Base-by-base conservation (phyloP, 1,140 invertebrate genomes). In the Atta cephalotes region DNA sequence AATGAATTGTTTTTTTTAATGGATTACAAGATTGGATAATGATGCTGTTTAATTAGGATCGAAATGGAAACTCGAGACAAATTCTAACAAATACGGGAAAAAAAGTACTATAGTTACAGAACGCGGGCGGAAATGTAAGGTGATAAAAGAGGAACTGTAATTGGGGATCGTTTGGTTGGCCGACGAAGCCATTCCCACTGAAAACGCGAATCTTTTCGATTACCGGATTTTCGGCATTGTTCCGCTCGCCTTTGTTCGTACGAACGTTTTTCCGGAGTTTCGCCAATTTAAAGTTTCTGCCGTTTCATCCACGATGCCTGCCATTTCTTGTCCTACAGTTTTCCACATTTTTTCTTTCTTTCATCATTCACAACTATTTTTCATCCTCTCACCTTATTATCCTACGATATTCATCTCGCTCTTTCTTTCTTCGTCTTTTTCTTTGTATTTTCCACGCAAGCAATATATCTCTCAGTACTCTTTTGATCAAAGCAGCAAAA, bases 241-340 rank as follows among this genome's bases (percentile, higher is more conserved):
- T 82, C 66, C 84, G 74, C 88, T 56, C 79, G 77, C 78, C 88
- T 90, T 90, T 90, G 88, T 90, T 74, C 74, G 77, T 63, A 66
- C 63, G 71, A 87, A 77, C 89, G 85, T 90, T 90, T 90, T 90
- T 87, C 77, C 88, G 71, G 66, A 63, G 78, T 89, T 90, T 89
- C 86, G 85, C 60, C 88, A 80, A 80, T 77, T 80, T 84, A 21
- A 79, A 90, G 66, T 90, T 90, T 85, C 66, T 58, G 21, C 65
- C 65, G 63, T 66, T 85, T 89, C 86, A 87, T 89, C 88, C 65
- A n/a, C 58, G 65, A 31, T 60, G 72, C 56, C 85, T 68, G 84
- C 70, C 70, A 60, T 78, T 81, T 81, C 62, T 86, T 86, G 65
- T 68, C 78, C 79, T 89, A 74, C 77, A 74, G 49, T 70, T 89